Conservation (phyloP, 2,888 invertebrate species). For the Parochlus steinenii region DNA sequence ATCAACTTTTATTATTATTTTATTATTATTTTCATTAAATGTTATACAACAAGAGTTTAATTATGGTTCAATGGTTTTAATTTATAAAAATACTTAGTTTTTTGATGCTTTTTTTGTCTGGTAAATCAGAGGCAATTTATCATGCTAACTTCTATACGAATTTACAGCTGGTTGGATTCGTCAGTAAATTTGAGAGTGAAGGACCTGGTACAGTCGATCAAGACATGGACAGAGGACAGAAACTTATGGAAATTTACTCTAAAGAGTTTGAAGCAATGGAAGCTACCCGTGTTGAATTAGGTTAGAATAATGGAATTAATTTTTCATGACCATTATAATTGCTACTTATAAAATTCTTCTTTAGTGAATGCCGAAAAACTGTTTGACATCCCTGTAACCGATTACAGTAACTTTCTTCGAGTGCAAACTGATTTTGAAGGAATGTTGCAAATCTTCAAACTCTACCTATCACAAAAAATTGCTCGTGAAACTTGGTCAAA, state of each 20-base stretch:
- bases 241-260: slow-evolving; percentile 41
- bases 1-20: no score
- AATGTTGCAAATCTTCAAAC: slow-evolving; percentile 55
- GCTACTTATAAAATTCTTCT: slow-evolving; percentile 22
- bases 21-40: no score
- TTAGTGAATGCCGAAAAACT: slow-evolving; percentile 62
- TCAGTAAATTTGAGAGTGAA: slow-evolving; percentile 50
- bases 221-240: slow-evolving; percentile 55
- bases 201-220: slow-evolving; percentile 70
- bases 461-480: slow-evolving; percentile 61
- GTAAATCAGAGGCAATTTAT: no score
- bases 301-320: slow-evolving; percentile 16
- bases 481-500: slow-evolving; percentile 69
- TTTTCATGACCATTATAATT: not conserved
- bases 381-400: slow-evolving; percentile 72
- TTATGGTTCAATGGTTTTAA: no score
- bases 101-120: no score
- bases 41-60: no score
- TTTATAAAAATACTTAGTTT: no score
- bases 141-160: not conserved
- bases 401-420: slow-evolving; percentile 57
- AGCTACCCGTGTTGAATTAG: slow-evolving; percentile 35
- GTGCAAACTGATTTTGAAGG: slow-evolving; percentile 44
- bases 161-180: slow-evolving; percentile 36
- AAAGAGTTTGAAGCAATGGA: slow-evolving; percentile 50